Conservation (phyloP, 2,888 invertebrate genomes). For the Spodoptera littoralis region DNA sequence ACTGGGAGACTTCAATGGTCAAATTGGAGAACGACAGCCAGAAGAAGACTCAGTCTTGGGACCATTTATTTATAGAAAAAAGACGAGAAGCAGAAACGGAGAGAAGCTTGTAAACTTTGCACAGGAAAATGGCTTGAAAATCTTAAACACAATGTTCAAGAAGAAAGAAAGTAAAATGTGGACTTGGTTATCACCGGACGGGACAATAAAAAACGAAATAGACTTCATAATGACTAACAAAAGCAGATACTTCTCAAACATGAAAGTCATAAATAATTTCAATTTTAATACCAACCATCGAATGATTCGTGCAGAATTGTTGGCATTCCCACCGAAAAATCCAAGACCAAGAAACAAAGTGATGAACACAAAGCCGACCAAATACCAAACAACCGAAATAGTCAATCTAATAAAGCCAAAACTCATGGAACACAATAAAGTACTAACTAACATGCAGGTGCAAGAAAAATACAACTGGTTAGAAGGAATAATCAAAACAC, state of each 20-base stretch:
- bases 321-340: too few relatives aligned
- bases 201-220: slow-evolving; percentile 49
- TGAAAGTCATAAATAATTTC: slow-evolving; percentile 27
- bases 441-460: background rate
- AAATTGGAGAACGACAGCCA: too few relatives aligned
- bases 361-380: too few relatives aligned
- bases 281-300: slow-evolving; percentile 57
- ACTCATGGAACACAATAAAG: slow-evolving; percentile 42
- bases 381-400: slow-evolving; percentile 1
- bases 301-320: slow-evolving; percentile 56
- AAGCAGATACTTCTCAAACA: slow-evolving; percentile 17
- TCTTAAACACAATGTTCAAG: too few relatives aligned
- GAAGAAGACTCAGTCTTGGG: too few relatives aligned
- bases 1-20: too few relatives aligned
- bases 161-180: slow-evolving; percentile 42
- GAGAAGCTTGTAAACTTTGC: too few relatives aligned
- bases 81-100: too few relatives aligned
- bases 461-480: slow-evolving; percentile 29
- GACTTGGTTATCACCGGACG: slow-evolving; percentile 51
- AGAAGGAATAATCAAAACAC: slow-evolving; percentile 11
- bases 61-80: too few relatives aligned
- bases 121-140: too few relatives aligned
- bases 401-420: slow-evolving; percentile 19
- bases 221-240: slow-evolving; percentile 45
- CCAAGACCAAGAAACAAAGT: too few relatives aligned